phyloP scores from a whole-genome alignment of 2,797 vertebrate species.

The Phoebastria nigripes region DNA sequence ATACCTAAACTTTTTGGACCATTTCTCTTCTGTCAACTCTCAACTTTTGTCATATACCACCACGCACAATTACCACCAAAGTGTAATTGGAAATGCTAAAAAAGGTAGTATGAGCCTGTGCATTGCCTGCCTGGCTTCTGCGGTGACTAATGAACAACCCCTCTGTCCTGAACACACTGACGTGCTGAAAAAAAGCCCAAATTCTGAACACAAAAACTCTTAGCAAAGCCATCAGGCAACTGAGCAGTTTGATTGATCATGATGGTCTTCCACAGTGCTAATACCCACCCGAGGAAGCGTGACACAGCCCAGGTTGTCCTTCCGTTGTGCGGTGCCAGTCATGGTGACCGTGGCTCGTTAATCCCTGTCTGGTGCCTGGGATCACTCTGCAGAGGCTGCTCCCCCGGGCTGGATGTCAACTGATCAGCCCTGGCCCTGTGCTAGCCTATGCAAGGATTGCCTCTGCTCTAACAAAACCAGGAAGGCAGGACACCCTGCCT shows the following conservation, averaged over 20 bases:
- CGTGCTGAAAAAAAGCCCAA: neutral
- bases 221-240: accelerated
- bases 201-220: neutral
- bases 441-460: neutral
- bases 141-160: neutral
- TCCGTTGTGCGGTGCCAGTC: accelerated
- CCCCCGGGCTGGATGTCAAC: neutral
- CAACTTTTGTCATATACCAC: neutral
- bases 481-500: neutral
- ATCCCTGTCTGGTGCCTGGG: neutral
- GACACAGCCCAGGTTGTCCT: neutral
- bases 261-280: neutral
- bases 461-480: neutral
- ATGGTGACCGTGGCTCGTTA: accelerated
- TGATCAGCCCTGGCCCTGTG: too few species aligned
- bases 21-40: neutral
- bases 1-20: neutral
- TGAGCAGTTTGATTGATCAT: accelerated
- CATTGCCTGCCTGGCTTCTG: neutral
- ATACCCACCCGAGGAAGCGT: accelerated
- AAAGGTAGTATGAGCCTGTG: neutral
- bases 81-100: neutral
- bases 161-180: neutral
- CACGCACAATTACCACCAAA: neutral
- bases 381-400: neutral